phyloP scores from a whole-genome alignment of 2,888 invertebrate genomes.

The Pherbina coryleti region DNA sequence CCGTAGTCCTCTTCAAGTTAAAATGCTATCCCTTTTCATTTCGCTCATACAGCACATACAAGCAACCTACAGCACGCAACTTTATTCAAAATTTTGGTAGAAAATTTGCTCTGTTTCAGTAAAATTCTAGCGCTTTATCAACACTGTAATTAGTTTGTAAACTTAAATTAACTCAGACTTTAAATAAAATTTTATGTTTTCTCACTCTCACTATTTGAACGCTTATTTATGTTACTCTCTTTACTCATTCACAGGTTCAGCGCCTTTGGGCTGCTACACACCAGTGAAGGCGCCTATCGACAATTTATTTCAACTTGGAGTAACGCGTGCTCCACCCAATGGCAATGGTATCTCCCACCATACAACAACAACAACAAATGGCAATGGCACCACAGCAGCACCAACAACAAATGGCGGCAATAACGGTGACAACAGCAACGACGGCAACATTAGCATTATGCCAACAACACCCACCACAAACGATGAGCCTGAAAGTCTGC shows the following conservation, averaged over 20 bases:
- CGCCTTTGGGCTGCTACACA: constrained; percentile 85
- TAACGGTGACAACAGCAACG: constrained; percentile 41
- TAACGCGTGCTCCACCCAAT: constrained; percentile 75
- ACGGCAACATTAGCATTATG: constrained; percentile 41
- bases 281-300: constrained; percentile 80
- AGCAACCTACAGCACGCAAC: no score
- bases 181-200: background rate
- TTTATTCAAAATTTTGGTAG: no score
- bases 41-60: no score
- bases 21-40: no score
- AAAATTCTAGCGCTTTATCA: background rate
- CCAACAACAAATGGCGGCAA: constrained; percentile 45
- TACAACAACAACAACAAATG: constrained; percentile 44
- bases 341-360: constrained; percentile 46
- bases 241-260: constrained; percentile 68
- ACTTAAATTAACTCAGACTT: background rate
- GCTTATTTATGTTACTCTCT: background rate
- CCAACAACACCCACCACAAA: constrained; percentile 38
- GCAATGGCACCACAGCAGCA: constrained; percentile 28
- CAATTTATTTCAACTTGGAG: constrained; percentile 82
- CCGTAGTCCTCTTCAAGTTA: no score
- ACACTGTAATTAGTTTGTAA: background rate
- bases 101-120: no score
- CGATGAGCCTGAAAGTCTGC: constrained; percentile 57
- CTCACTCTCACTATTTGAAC: background rate